Percentiles rank a stretch among this genome's conserved stretches.
phyloP scores from a whole-genome alignment of 2,888 invertebrate genomes.

The Heliconius charithonia region DNA sequence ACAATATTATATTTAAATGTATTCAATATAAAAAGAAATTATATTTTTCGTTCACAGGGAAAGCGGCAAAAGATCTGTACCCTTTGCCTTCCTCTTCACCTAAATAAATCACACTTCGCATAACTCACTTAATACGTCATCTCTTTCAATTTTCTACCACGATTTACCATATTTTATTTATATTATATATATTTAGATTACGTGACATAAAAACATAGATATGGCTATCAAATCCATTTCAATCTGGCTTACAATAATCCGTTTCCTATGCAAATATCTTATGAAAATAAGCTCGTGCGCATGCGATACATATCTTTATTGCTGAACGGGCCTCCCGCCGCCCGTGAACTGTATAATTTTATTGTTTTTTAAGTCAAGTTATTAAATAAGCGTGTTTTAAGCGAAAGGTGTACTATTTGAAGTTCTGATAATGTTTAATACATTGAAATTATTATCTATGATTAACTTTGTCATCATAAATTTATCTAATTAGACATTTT shows the following conservation, averaged over 20 bases:
- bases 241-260: constrained; percentile 39
- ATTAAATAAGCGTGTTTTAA: background rate
- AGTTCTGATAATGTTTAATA: background rate
- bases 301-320: constrained; percentile 43
- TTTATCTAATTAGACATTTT: too few species aligned
- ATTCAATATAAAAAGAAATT: too few species aligned
- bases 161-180: background rate
- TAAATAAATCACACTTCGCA: background rate
- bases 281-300: constrained; percentile 44
- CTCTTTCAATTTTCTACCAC: background rate
- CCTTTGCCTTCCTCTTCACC: background rate
- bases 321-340: constrained; percentile 24
- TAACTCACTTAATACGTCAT: background rate
- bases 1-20: too few species aligned
- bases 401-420: background rate
- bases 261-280: constrained; percentile 44
- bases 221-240: constrained; percentile 34
- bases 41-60: too few species aligned
- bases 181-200: constrained; percentile 3
- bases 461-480: background rate
- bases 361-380: constrained; percentile 22
- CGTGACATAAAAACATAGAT: constrained; percentile 21
- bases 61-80: too few species aligned
- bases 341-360: constrained; percentile 36
- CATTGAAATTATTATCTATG: background rate